Evolutionary conservation across 2,113 vertebrate genomes (phyloP).

Genomic region (Pelecanus crispus): DNA sequence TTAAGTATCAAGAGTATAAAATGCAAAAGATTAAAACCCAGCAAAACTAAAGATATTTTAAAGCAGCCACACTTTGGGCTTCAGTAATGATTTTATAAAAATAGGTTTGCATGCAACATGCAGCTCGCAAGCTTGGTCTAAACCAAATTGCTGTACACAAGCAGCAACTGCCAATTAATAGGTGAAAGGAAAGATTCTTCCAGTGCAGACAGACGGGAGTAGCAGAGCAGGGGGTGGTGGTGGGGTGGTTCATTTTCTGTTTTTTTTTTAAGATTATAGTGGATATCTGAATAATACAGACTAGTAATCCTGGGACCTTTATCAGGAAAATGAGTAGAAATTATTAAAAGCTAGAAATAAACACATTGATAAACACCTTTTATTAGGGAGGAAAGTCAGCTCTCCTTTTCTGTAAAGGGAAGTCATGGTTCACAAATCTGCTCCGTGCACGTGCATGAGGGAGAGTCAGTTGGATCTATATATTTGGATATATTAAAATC

Average conservation of each 20-base stretch:
- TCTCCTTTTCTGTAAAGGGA: neutral
- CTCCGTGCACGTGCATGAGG: accelerated
- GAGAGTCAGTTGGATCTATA: neutral
- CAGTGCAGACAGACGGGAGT: neutral
- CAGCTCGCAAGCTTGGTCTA: neutral
- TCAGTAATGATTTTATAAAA: neutral
- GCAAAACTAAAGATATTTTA: neutral
- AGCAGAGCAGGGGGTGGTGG: neutral
- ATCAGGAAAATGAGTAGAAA: neutral
- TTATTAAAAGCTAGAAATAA: neutral
- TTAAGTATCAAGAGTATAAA: neutral
- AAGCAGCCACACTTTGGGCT: neutral
- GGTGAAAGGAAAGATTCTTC: neutral
- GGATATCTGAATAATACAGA: neutral
- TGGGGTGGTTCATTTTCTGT: neutral
- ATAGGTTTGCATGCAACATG: neutral
- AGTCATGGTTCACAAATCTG: neutral
- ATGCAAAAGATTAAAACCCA: neutral
- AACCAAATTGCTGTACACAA: neutral
- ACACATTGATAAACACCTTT: neutral
- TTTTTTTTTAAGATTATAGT: neutral
- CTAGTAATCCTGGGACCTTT: neutral
- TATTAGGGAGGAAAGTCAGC: neutral
- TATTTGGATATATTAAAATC: neutral
- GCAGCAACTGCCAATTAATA: neutral